A percentile compares a stretch with the other conserved stretches of the same genome.
Evolutionary conservation across 1,140 invertebrate genomes (phyloP).

Genomic region (Luehdorfia chinensis): DNA sequence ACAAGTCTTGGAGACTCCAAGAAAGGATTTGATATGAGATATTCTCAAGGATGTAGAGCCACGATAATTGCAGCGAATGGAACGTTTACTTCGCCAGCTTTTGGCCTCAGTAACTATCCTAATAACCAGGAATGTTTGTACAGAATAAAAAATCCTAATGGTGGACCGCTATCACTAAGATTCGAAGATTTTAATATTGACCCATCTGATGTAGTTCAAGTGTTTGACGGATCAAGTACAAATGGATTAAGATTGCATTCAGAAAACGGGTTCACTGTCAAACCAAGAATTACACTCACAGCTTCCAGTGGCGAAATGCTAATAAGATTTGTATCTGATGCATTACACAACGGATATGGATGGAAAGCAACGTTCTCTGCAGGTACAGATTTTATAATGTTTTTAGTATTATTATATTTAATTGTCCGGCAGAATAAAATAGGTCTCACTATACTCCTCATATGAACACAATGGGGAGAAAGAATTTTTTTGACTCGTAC

Average conservation of each 20-base stretch:
- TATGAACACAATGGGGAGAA: no score
- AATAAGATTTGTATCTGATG: constrained; percentile 92
- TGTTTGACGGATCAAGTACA: constrained; percentile 92
- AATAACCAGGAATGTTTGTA: constrained; percentile 95
- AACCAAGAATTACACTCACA: constrained; percentile 92
- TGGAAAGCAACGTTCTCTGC: constrained; percentile 96
- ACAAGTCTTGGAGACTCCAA: constrained; percentile 92
- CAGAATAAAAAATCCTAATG: constrained; percentile 89
- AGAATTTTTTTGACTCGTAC: no score
- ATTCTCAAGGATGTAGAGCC: constrained; percentile 91
- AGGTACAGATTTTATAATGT: constrained; percentile 79
- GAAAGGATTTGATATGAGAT: constrained; percentile 94
- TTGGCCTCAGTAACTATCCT: constrained; percentile 89
- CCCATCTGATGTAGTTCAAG: constrained; percentile 91
- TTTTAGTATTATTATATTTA: constrained; percentile 5
- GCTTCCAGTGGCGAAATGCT: constrained; percentile 95
- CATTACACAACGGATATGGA: constrained; percentile 87
- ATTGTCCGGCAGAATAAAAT: neutral
- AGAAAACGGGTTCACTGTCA: constrained; percentile 91
- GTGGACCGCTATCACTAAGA: constrained; percentile 90
- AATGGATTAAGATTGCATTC: constrained; percentile 92
- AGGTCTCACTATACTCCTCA: no score
- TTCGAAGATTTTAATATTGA: constrained; percentile 93
- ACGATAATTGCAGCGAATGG: constrained; percentile 89
- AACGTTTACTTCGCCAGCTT: constrained; percentile 92